Evolutionary conservation across 2,888 invertebrate species (phyloP), one percentile per base, ranked within the genome.

Genomic region (Thymelicus acteon): DNA sequence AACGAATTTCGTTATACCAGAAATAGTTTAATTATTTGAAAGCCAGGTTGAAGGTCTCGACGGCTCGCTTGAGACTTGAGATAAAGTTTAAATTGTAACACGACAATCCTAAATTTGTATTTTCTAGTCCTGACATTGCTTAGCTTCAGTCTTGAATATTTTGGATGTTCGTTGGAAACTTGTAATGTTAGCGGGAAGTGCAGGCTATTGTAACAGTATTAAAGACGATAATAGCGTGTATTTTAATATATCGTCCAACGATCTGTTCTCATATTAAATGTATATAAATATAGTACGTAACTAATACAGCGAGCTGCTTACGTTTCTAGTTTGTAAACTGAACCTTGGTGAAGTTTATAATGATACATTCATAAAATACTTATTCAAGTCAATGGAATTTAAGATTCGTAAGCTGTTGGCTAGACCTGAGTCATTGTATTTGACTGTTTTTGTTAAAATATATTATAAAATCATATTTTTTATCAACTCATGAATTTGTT

Each of bases 51-150:
- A 61, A 31, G 48, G n/a, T 24, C 7, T 62, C 47, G 19, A 48
- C 15, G 1, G 12, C 24, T 3, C 24, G 31, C 31, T 48, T 62
- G 31, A 61, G 47, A 47, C 40, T 44, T 24, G 52, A 19, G 0
- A 52, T 52, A 52, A 52, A 47, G 19, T 40, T 47, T 61, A 61
- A 40, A 44, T 47, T 12, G 44, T 61, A 10, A 48, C 24, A 47
- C 12, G 19, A 61, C 13, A 39, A 58, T 49, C 39, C 10, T 54
- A 63, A 58, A 63, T 31, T 58, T 63, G n/a, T 60, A 54, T 60
- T 72, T 76, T 81, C 80, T 80, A 80, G 79, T 80, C 80, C 76
- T 72, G 71, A 65, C 68, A 74, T 72, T 71, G 73, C 77, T 76
- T 76, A 77, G 74, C 75, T 71, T 71, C 69, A 72, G 62, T 37